Evolutionary conservation across 2,888 invertebrate species (phyloP), one percentile per base, ranked within the genome.

Genomic region (Acheta domesticus): DNA sequence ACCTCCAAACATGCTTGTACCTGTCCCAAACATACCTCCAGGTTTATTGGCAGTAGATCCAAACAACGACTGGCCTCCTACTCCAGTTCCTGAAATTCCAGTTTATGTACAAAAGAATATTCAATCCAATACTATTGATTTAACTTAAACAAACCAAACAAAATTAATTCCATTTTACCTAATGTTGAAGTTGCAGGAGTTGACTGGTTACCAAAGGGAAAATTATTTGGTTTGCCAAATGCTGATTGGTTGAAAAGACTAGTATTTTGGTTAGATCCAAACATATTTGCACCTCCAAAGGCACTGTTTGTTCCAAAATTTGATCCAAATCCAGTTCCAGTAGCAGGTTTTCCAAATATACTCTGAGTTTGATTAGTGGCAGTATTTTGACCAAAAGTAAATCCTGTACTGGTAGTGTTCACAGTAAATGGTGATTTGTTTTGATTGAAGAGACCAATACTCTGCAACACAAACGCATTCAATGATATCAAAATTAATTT

Each of bases 21-120:
- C 77, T 81, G 80, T 82, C 48, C 89, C 90, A 84, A 92, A 92
- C 8, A 92, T 84, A 21, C 83, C 82, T 3, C 87, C 86, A 1
- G 89, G 87, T 83, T 89, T 86, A 23, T 85, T 86, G 11, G 88
- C 85, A 75, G 87, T 87, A 84, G 86, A 88, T 1, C 89, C 87
- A 84, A 91, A 91, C 82, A 91, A 83, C 2, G 85, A 84, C 75
- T 83, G 83, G 1, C 84, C 83, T 16, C 84, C 85, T 49, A 85
- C 82, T 75, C 82, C 82, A 20, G 82, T 78, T 1, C 83, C 83
- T 36, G 83, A 78, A 75, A 73, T 73, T 36, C 36, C 36, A 36
- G 11, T 36, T 36, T 36, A 36, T 36, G 36, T 36, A 36, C 36
- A 36, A 36, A 8, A 8, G 11, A 36, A 36, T 36, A 36, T 8